A percentile compares a stretch with the other conserved stretches of the same genome.
Evolutionary conservation across 2,888 invertebrate species (phyloP).

Genomic region (Tillus elongatus): DNA sequence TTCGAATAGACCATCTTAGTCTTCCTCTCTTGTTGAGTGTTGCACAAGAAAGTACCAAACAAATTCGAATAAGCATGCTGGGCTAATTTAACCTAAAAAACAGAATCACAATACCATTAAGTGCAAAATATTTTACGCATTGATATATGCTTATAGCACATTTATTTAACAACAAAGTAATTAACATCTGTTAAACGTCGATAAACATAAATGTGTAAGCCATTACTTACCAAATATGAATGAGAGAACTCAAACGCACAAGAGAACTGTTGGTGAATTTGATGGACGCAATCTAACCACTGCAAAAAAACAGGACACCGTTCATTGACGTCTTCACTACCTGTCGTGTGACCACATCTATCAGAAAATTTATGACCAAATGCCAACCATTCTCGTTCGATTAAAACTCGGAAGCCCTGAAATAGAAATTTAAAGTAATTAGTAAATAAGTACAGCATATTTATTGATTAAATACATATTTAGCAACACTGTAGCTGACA

Average conservation of each 20-base stretch:
- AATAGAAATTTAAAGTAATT: too few species aligned
- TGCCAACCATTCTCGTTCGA: constrained; percentile 94
- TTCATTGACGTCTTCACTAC: constrained; percentile 85
- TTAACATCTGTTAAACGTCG: too few species aligned
- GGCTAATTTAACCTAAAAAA: constrained; percentile 77
- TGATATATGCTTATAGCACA: too few species aligned
- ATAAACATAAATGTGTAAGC: too few species aligned
- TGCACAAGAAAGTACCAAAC: constrained; percentile 95
- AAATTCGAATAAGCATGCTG: constrained; percentile 94
- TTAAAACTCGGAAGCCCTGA: constrained; percentile 86
- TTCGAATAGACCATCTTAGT: constrained; percentile 52
- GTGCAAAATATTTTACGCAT: too few species aligned
- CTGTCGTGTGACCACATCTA: constrained; percentile 76
- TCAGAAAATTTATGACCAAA: constrained; percentile 98
- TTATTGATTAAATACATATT: too few species aligned
- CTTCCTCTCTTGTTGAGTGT: constrained; percentile 65
- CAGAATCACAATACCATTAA: too few species aligned
- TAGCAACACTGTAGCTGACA: too few species aligned
- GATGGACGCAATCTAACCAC: constrained; percentile 95
- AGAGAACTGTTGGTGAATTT: constrained; percentile 78
- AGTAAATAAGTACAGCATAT: too few species aligned
- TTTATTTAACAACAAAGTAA: too few species aligned
- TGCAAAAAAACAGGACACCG: constrained; percentile 95
- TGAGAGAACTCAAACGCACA: constrained; percentile 94
- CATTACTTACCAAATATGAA: constrained; percentile 80